Evolutionary conservation across 2,888 invertebrate genomes (phyloP).

Genomic region (Anodontia alba): DNA sequence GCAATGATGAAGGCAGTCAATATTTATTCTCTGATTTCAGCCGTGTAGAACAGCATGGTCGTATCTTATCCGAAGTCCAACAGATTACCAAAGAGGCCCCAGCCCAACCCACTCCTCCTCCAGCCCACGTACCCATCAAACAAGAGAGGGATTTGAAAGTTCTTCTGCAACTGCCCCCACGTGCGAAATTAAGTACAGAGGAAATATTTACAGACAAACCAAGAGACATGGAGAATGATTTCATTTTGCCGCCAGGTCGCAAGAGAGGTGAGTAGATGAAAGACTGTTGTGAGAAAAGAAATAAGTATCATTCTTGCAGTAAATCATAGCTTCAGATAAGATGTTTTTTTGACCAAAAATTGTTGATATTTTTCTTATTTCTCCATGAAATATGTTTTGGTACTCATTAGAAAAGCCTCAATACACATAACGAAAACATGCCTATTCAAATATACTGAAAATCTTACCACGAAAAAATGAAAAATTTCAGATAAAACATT

Average conservation of each 20-base stretch:
- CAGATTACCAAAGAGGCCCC: constrained; percentile 37
- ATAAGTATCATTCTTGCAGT: no score
- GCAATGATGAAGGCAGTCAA: no score
- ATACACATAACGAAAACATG: no score
- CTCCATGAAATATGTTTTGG: neutral
- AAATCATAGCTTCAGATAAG: no score
- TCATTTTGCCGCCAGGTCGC: constrained; percentile 50
- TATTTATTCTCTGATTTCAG: constrained; percentile 60
- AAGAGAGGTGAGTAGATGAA: constrained; percentile 53
- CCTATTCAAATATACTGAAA: no score
- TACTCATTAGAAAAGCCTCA: no score
- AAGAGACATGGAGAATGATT: constrained; percentile 64
- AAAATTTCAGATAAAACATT: no score
- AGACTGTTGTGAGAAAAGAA: neutral
- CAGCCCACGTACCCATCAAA: constrained; percentile 1
- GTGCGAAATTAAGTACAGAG: constrained; percentile 59
- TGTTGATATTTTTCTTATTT: no score
- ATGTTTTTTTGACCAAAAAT: no score
- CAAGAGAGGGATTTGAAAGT: neutral
- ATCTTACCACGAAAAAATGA: no score
- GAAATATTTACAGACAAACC: constrained; percentile 60
- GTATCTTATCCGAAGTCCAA: constrained; percentile 71
- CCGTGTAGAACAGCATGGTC: constrained; percentile 66
- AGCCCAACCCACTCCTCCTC: neutral
- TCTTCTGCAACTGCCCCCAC: neutral